phyloP scores from a whole-genome alignment of 2,888 invertebrate genomes.

The Drosophila lacicola region DNA sequence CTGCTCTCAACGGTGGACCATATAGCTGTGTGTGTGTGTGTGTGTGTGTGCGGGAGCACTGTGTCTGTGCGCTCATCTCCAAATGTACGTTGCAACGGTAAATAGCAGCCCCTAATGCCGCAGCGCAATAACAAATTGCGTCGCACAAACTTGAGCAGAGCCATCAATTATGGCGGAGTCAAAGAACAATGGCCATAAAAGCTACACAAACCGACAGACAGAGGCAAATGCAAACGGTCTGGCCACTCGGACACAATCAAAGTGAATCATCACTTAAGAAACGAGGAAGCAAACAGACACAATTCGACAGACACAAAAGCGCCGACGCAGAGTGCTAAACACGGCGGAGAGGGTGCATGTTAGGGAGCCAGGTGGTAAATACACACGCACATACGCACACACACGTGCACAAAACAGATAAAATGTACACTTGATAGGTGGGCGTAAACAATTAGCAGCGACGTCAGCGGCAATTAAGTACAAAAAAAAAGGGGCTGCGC shows the following conservation, averaged over 20 bases:
- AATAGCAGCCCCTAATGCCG: slow-evolving; percentile 38
- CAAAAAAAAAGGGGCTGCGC: slow-evolving; percentile 48
- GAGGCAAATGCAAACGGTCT: slow-evolving; percentile 18
- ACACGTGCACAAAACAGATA: slow-evolving; percentile 29
- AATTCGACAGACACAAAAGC: slow-evolving; percentile 39
- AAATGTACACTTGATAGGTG: slow-evolving; percentile 54
- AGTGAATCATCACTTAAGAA: slow-evolving; percentile 72
- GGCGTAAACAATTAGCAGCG: slow-evolving; percentile 72
- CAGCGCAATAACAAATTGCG: slow-evolving; percentile 39
- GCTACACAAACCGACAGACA: slow-evolving; percentile 6
- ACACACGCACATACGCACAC: slow-evolving; percentile 10
- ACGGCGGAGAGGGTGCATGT: background rate
- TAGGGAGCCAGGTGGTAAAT: slow-evolving; percentile 35
- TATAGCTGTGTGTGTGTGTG: background rate
- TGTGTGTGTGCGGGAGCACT: background rate
- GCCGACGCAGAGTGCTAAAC: slow-evolving; percentile 48
- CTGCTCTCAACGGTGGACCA: background rate
- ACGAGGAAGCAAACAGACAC: slow-evolving; percentile 49
- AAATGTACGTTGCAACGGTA: slow-evolving; percentile 42
- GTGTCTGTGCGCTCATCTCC: slow-evolving; percentile 3
- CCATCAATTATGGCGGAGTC: slow-evolving; percentile 51
- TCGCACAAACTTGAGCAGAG: slow-evolving; percentile 23
- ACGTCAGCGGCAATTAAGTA: slow-evolving; percentile 24
- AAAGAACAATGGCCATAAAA: slow-evolving; percentile 55
- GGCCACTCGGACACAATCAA: slow-evolving; percentile 41